Evolutionary conservation across 2,113 vertebrate species (phyloP), one percentile per base, ranked within the genome.

Genomic region (Nanorana parkeri): DNA sequence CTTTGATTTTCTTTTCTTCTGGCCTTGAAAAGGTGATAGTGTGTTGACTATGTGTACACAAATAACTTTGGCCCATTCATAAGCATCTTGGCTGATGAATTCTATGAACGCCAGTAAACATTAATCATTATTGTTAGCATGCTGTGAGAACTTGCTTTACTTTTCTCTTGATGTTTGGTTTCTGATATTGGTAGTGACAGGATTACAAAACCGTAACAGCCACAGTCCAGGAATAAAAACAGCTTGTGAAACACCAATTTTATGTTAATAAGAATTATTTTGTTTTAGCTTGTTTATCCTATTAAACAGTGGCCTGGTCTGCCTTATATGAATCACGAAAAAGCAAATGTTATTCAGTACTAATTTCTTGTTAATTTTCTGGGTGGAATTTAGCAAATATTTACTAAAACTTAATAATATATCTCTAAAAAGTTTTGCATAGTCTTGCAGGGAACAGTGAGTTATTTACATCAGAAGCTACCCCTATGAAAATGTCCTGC

Each of bases 101-200:
- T 65, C 74, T 20, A n/a, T 52, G 41, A 28, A 65, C 64, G 74
- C 23, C 60, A 64, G 60, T 52, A 77, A 77, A 77, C 60, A 77
- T 77, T 52, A 77, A 77, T 77, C 60, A 77, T 52, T 77, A 52
- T 64, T 52, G 74, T 77, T 77, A 77, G 60, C 74, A 77, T 65
- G 74, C 74, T 64, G 60, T 77, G 74, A 77, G 74, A 77, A 64
- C 61, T 65, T 64, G 41, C 56, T 36, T 51, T 77, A 64, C 16
- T 77, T 3, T 26, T 77, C 19, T 64, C 65, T 80, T 77, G 85
- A 89, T 66, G 73, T 71, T 84, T 87, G 58, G 51, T 13, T 80
- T 87, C 79, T 24, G 88, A 88, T 77, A 89, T 41, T 81, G 84
- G 86, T 67, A 77, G 68, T 81, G 85, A 87, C 85, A 84, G 41